Percentiles rank a stretch among this genome's conserved stretches.
Evolutionary conservation across 2,113 vertebrate genomes (phyloP).

Genomic region (Microcebus ravelobensis): DNA sequence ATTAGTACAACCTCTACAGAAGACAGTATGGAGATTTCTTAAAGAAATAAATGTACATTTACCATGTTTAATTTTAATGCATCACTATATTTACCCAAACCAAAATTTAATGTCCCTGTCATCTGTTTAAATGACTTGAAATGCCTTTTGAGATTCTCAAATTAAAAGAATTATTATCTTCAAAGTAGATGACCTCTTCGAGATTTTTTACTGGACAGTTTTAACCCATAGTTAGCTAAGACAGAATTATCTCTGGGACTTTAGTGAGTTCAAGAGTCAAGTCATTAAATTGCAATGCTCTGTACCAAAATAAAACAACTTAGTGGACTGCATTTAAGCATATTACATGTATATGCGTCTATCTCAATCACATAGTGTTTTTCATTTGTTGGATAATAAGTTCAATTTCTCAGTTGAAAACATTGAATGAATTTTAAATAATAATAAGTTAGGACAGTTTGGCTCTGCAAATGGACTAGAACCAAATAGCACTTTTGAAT

Average conservation of each 20-base stretch:
- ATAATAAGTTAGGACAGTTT: not conserved
- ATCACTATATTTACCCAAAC: slow-evolving; percentile 73
- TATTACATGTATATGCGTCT: not conserved
- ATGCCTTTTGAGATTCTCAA: slow-evolving; percentile 64
- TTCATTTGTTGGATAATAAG: not conserved
- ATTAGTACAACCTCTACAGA: no score
- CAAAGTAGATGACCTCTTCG: slow-evolving; percentile 54
- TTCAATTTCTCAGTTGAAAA: slow-evolving; percentile 10
- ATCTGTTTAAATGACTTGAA: slow-evolving; percentile 74
- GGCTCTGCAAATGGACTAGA: slow-evolving; percentile 8
- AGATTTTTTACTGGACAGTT: slow-evolving; percentile 39
- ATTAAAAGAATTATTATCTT: slow-evolving; percentile 62
- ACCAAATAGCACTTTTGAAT: slow-evolving; percentile 6
- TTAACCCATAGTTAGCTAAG: not conserved
- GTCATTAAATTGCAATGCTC: not conserved
- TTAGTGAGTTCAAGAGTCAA: not conserved
- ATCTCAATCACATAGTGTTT: not conserved
- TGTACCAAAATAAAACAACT: not conserved
- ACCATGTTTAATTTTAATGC: slow-evolving; percentile 71
- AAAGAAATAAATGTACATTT: no score
- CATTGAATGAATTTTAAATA: slow-evolving; percentile 17
- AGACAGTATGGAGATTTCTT: no score
- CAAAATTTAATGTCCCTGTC: slow-evolving; percentile 71
- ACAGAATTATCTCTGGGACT: not conserved
- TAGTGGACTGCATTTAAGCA: not conserved